These are phyloP conservation scores for Tauraco erythrolophus DNA, from an alignment of 2,113 vertebrate species.

Conservation along the genomic window DNA sequence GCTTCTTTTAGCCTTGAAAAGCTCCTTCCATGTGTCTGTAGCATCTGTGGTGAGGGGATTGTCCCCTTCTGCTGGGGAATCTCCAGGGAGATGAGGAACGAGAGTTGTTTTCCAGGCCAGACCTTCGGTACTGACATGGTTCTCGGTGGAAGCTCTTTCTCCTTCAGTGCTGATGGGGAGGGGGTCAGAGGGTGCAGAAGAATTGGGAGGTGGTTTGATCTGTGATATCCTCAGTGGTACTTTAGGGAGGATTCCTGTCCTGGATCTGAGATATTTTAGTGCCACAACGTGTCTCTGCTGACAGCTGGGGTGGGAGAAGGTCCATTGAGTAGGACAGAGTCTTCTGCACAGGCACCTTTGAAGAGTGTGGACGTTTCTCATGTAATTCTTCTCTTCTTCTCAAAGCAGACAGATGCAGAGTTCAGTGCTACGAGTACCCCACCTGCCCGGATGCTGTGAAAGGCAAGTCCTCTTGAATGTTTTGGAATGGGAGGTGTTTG, in stretches of 20 bases:
- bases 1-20: no score
- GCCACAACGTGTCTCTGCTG: not conserved
- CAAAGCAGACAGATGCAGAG: not conserved
- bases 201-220: no score
- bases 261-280: no score
- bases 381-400: not conserved
- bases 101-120: not conserved
- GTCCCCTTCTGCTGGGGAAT: not conserved
- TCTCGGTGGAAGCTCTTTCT: not conserved
- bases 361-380: fast-evolving
- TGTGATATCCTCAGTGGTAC: no score
- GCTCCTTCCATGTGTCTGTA: not conserved
- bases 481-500: no score
- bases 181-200: not conserved
- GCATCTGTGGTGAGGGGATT: not conserved
- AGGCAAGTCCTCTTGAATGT: not conserved
- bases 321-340: not conserved
- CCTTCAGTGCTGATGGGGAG: not conserved
- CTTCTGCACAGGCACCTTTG: fast-evolving
- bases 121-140: not conserved
- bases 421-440: not conserved
- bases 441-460: not conserved
- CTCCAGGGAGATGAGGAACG: not conserved
- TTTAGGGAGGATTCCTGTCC: not conserved
- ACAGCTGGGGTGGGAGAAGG: not conserved